Evolutionary conservation across 2,113 vertebrate genomes (phyloP), one percentile per base, ranked within the genome.

Genomic region (Sebastes fasciatus): DNA sequence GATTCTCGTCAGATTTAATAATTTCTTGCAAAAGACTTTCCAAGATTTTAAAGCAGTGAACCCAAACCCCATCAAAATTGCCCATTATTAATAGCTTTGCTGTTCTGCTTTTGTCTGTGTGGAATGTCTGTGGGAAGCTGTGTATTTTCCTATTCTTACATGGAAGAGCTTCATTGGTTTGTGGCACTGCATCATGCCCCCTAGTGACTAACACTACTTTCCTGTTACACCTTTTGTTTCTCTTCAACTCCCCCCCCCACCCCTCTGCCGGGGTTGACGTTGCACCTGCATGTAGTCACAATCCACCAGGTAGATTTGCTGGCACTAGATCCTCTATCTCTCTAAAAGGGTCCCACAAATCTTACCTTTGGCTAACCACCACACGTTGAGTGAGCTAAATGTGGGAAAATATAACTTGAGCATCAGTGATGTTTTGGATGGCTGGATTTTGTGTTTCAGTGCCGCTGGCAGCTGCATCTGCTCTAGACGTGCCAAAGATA

Each of bases 371-470:
- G 64, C 16, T 75, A 58, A 16, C 4, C 10, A 45, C 16, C n/a
- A 66, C 17, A 57, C 34, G 16, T 63, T 83, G n/a, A 77, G 4
- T 57, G 19, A 61, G 13, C 76, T 74, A 4, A 63, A 78, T 77
- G 21, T 78, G 42, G 12, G 5, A 51, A 79, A 75, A 23, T 78
- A 23, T 74, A 54, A 58, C 57, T 67, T 73, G 54, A 76, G 54
- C 66, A 64, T 88, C 73, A 90, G 80, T 92, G 88, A 94, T 87
- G 21, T 86, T 75, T 34, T 88, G 85, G 92, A 76, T 90, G 87
- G 85, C 81, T 94, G 82, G 81, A 78, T 94, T 95, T 88, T 95
- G 83, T 95, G 85, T 96, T 96, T 75, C 94, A 96, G 95, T 88
- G 79, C 21, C 88, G 63, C 68, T 93, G 85, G 84, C 88, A 65